Evolutionary conservation across 2,797 vertebrate species (phyloP).

Genomic region (Podarcis lilfordi): DNA sequence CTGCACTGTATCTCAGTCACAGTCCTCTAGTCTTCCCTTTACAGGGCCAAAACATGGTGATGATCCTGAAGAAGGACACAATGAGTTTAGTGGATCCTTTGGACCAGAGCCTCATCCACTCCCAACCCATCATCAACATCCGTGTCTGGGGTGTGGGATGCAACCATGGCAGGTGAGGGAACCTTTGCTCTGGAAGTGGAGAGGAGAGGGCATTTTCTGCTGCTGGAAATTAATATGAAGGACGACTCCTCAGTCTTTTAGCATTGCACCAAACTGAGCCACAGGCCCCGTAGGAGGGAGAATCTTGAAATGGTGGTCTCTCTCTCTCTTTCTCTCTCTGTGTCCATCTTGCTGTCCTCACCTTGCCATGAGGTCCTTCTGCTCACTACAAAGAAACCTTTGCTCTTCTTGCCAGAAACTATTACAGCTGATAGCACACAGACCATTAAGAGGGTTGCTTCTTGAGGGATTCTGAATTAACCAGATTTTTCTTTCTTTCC

Average conservation of each 20-base stretch:
- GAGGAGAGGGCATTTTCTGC: neutral
- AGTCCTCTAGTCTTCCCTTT: neutral
- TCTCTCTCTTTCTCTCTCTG: neutral
- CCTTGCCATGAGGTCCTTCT: neutral
- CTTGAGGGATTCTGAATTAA: slow-evolving; percentile 33
- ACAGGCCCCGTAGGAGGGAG: neutral
- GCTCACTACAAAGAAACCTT: neutral
- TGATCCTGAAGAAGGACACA: slow-evolving; percentile 95
- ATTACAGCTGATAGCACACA: too few relatives aligned
- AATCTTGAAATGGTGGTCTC: neutral
- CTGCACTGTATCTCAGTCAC: neutral
- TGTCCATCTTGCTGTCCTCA: neutral
- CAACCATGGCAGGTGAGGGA: slow-evolving; percentile 91
- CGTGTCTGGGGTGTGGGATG: slow-evolving; percentile 97
- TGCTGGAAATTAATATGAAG: neutral
- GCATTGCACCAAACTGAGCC: neutral
- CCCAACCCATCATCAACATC: slow-evolving; percentile 93
- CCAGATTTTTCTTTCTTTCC: slow-evolving; percentile 62
- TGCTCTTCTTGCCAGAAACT: neutral
- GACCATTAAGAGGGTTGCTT: neutral
- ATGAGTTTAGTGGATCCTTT: slow-evolving; percentile 91
- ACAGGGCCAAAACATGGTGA: slow-evolving; percentile 92
- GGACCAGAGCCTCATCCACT: slow-evolving; percentile 90
- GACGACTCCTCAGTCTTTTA: neutral
- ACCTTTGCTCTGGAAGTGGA: slow-evolving; percentile 13